Evolutionary conservation across 1,140 invertebrate genomes (phyloP), one percentile per base, ranked within the genome.

Genomic region (Drosophila orena): DNA sequence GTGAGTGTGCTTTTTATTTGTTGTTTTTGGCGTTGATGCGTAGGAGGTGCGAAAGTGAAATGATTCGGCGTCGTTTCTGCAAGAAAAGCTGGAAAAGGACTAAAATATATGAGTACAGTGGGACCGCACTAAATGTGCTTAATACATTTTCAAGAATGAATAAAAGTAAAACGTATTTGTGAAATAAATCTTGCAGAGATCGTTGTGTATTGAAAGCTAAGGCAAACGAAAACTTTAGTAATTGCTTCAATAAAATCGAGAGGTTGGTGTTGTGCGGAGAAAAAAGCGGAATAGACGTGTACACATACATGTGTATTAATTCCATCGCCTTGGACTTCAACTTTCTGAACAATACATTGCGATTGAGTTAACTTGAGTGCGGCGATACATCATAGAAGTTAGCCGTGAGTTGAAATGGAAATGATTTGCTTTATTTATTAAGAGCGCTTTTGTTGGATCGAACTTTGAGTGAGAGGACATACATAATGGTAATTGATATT

Each of bases 21-120:
- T 46, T 69, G 34, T 15, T 49, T 15, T 38, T 50, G 47, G 49
- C 68, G 58, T 50, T 79, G 84, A 77, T 81, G 78, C 83, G 78
- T 85, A 85, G 78, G 81, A 85, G 83, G 81, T 85, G 81, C 84
- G 81, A 86, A 86, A 85, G 57, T 66, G 78, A 88, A 88, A 88
- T 85, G 69, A 80, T 86, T 84, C 72, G 55, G 61, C 55, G 54
- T 84, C 62, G 61, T 44, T 65, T 56, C 37, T 43, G 17, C 24
- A 30, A 40, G 5, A 47, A 53, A 55, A 34, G 10, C n/a, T 44
- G 15, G 10, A 59, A 38, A 49, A 30, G 34, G 22, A 10, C 34
- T 30, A 49, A 37, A 20, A 43, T 52, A 30, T 68, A 20, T 22
- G 40, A 15, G 2, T 52, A 75, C 72, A 75, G 72, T 75, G 22